Percentiles rank a stretch among this genome's conserved stretches.
Evolutionary conservation across 2,797 vertebrate genomes (phyloP).

Genomic region (Acanthurus tractus): DNA sequence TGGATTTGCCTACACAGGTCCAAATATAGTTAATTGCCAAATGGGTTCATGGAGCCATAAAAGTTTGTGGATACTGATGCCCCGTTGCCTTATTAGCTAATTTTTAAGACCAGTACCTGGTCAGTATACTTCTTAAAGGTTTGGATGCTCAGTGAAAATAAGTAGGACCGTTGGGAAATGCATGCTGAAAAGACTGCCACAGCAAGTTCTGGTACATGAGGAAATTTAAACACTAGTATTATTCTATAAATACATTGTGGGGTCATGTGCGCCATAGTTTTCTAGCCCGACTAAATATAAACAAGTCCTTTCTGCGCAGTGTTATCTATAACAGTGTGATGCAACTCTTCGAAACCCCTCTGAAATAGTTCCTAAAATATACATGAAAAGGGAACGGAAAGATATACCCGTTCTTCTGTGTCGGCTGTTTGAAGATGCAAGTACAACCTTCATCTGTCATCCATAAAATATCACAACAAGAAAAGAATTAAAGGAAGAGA

Average conservation of each 20-base stretch:
- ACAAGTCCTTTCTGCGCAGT: conserved; percentile 66
- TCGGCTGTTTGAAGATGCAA: conserved; percentile 65
- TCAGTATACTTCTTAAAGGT: not conserved
- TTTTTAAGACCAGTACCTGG: conserved; percentile 11
- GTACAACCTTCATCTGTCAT: conserved; percentile 68
- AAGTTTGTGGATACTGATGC: conserved; percentile 30
- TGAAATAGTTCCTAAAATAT: conserved; percentile 83
- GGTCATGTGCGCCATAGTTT: conserved; percentile 69
- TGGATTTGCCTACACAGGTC: conserved; percentile 55
- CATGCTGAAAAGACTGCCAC: conserved; percentile 39
- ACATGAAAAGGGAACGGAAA: conserved; percentile 78
- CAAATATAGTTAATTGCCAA: conserved; percentile 74
- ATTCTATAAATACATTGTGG: conserved; percentile 74
- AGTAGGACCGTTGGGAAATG: conserved; percentile 23
- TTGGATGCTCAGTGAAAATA: not conserved
- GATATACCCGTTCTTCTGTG: conserved; percentile 62
- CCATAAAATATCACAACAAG: conserved; percentile 63
- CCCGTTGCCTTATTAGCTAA: conserved; percentile 26
- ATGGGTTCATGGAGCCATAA: conserved; percentile 30
- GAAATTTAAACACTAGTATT: conserved; percentile 60
- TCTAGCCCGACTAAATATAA: conserved; percentile 82
- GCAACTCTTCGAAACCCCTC: conserved; percentile 79
- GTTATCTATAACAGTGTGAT: conserved; percentile 74
- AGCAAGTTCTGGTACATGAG: conserved; percentile 31
- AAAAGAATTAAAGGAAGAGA: conserved; percentile 35